Evolutionary conservation across 1,140 invertebrate genomes (phyloP), one percentile per base, ranked within the genome.

Genomic region (Aculops lycopersici): DNA sequence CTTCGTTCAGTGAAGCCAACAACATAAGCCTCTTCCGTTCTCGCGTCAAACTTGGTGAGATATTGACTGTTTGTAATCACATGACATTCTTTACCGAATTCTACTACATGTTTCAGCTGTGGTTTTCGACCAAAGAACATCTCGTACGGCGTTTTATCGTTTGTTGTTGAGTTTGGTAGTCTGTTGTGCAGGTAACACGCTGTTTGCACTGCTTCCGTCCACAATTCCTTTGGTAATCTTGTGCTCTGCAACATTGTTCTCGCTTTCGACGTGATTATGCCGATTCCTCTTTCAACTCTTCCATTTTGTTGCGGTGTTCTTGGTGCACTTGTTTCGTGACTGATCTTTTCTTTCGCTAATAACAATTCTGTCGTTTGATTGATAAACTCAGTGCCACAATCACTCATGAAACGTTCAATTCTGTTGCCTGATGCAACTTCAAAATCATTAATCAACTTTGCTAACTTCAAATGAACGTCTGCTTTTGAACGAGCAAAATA

Each of bases 241-340:
- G 39, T 21, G 13, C 38, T 19, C 5, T 5, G 15, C 36, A 47
- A 20, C 46, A 47, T 45, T 4, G 18, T 18, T 12, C 46, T 44
- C 1, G 48, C 38, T 17, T 36, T 41, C 36, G 42, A 41, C 2
- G 52, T 39, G 4, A 62, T 40, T 4, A 50, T 61, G 16, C 58
- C 39, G 39, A 60, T 60, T 17, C 48, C 47, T 37, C 55, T 41
- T 45, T 60, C 56, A 37, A 49, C 45, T 12, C 51, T 43, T n/a
- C 54, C 56, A 50, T 61, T 61, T 42, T 54, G 51, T 43, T 59
- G 42, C 20, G 57, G 56, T 4, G 51, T 52, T 38, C 60, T 55
- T 2, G 47, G 21, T 1, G 51, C 49, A 5, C 56, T 56, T 4
- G 41, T 46, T 43, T 57, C 49, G 31, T 56, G 51, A 59, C 59